A percentile compares a stretch with the other conserved stretches of the same genome.
Conservation (phyloP, 2,797 vertebrate genomes). For the Chelon auratus region DNA sequence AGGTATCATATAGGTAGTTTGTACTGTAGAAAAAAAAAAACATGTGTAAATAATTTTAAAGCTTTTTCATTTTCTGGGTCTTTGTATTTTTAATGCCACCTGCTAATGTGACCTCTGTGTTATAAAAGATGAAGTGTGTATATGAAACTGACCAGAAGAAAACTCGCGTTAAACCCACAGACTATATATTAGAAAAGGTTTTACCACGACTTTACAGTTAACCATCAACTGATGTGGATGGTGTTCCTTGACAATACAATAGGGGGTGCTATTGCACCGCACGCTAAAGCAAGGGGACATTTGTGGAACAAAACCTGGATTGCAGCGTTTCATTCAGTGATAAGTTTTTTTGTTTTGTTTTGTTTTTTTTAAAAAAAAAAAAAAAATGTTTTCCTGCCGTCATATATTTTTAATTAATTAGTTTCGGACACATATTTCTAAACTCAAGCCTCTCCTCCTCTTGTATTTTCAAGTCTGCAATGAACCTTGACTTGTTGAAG, state of each 20-base stretch:
- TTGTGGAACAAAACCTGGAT: neutral
- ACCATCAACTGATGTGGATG: neutral
- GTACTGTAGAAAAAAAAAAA: too few species aligned
- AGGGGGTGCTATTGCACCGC: slow-evolving; percentile 17
- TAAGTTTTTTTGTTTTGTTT: neutral
- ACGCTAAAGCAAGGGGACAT: neutral
- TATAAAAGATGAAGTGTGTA: too few species aligned
- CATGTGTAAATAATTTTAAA: too few species aligned
- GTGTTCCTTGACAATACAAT: neutral
- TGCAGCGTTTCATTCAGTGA: neutral
- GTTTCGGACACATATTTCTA: neutral
- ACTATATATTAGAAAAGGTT: neutral
- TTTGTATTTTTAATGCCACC: too few species aligned
- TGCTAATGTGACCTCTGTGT: too few species aligned
- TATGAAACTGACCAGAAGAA: too few species aligned
- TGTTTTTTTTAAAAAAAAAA: neutral
- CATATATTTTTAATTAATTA: neutral
- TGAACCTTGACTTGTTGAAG: slow-evolving; percentile 15
- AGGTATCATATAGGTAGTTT: too few species aligned
- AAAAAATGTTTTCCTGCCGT: neutral
- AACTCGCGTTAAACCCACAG: too few species aligned
- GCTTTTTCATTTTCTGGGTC: too few species aligned
- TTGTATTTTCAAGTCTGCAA: neutral
- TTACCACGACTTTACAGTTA: neutral
- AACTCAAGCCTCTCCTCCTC: neutral